These are phyloP conservation scores for Lepetodrilus schrolli DNA, from an alignment of 2,888 invertebrate species.

Conservation along the genomic window DNA sequence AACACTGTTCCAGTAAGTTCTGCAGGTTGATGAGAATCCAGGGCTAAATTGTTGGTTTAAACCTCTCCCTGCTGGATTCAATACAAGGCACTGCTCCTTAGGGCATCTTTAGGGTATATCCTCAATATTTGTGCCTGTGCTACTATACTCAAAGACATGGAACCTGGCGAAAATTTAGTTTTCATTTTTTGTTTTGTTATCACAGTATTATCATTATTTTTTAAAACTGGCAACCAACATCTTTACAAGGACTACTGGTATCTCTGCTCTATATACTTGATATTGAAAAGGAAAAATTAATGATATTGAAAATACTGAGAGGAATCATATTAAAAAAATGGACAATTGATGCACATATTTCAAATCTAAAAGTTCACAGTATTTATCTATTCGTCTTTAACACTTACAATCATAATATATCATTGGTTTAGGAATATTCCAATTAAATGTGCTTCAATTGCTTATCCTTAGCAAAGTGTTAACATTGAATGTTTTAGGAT, in stretches of 20 bases:
- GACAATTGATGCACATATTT: background rate
- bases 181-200: background rate
- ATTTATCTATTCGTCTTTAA: background rate
- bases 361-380: background rate
- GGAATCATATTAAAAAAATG: background rate
- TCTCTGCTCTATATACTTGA: background rate
- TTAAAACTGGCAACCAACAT: too few relatives aligned
- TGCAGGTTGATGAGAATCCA: background rate
- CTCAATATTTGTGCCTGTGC: too few relatives aligned
- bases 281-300: background rate
- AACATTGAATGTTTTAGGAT: conserved; percentile 47
- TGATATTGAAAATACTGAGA: background rate
- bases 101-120: too few relatives aligned
- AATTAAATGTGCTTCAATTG: background rate
- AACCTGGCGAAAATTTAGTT: background rate
- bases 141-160: too few relatives aligned
- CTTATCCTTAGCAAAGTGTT: too few relatives aligned
- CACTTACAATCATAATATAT: too few relatives aligned
- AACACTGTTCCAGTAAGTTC: conserved; percentile 4
- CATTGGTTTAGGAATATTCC: too few relatives aligned
- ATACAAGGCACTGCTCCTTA: too few relatives aligned
- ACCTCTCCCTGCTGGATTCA: too few relatives aligned
- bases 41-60: too few relatives aligned
- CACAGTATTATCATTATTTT: too few relatives aligned
- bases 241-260: background rate